phyloP scores from a whole-genome alignment of 2,888 invertebrate species.

The Atethmia centrago region DNA sequence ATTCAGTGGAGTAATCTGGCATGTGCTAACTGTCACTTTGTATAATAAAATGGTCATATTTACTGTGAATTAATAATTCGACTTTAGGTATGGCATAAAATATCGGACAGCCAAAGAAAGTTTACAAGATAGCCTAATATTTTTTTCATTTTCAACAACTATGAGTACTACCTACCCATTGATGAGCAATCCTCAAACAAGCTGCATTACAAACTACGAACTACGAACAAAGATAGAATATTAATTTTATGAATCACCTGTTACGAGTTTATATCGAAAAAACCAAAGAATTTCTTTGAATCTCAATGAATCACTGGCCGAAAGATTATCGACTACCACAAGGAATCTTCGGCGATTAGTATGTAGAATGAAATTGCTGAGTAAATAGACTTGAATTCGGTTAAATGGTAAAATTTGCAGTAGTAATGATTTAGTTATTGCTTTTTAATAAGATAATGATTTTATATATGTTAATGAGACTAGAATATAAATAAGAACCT shows the following conservation, averaged over 20 bases:
- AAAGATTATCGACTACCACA: slow-evolving; percentile 35
- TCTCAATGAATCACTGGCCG: slow-evolving; percentile 39
- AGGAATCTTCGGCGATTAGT: slow-evolving; percentile 25
- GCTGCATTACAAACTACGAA: slow-evolving; percentile 22
- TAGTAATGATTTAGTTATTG: no score
- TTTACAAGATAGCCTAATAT: background rate
- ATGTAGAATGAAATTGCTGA: slow-evolving; percentile 16
- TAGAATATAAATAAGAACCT: background rate
- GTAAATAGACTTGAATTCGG: background rate
- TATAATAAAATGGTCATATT: no score
- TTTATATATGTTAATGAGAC: background rate
- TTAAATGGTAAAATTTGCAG: background rate
- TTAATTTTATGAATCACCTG: slow-evolving; percentile 43
- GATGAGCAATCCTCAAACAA: slow-evolving; percentile 8
- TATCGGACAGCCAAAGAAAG: background rate
- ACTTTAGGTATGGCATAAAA: no score
- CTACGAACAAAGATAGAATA: slow-evolving; percentile 23
- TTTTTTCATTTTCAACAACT: background rate
- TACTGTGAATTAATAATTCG: no score
- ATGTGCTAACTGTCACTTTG: no score
- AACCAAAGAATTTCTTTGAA: slow-evolving; percentile 38
- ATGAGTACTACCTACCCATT: slow-evolving; percentile 1
- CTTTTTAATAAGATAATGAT: background rate
- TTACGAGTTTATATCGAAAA: slow-evolving; percentile 25
- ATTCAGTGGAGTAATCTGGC: no score